phyloP scores from a whole-genome alignment of 2,113 vertebrate genomes.

The Austrofundulus limnaeus region DNA sequence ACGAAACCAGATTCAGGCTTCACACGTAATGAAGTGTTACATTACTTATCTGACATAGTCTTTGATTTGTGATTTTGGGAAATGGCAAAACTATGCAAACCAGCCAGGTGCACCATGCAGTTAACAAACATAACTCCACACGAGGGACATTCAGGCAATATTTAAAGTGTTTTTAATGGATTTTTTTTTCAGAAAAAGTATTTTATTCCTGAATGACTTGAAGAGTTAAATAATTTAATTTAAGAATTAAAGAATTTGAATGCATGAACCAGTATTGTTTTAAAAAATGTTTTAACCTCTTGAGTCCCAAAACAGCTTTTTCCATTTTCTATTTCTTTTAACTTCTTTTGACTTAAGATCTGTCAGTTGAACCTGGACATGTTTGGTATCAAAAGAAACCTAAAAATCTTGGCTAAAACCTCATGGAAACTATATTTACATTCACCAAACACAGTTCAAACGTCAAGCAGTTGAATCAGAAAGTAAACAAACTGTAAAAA shows the following conservation, averaged over 20 bases:
- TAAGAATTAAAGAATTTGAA: too few relatives aligned
- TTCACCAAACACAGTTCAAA: too few relatives aligned
- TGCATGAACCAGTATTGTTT: neutral
- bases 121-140: neutral
- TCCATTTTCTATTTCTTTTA: too few relatives aligned
- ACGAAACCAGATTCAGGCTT: conserved; percentile 1
- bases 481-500: too few relatives aligned
- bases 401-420: too few relatives aligned
- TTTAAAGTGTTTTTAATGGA: neutral
- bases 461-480: too few relatives aligned
- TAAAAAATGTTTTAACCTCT: neutral
- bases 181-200: neutral
- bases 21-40: neutral
- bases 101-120: neutral
- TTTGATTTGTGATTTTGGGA: conserved; percentile 6
- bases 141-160: neutral
- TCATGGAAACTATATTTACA: too few relatives aligned
- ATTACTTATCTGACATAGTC: neutral
- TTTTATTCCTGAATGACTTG: neutral
- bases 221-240: too few relatives aligned
- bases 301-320: too few relatives aligned
- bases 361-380: too few relatives aligned
- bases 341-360: too few relatives aligned
- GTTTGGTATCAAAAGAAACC: too few relatives aligned
- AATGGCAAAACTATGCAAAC: neutral